Base-by-base conservation (phyloP, 1,140 invertebrate species). In the Augochlora pura region DNA sequence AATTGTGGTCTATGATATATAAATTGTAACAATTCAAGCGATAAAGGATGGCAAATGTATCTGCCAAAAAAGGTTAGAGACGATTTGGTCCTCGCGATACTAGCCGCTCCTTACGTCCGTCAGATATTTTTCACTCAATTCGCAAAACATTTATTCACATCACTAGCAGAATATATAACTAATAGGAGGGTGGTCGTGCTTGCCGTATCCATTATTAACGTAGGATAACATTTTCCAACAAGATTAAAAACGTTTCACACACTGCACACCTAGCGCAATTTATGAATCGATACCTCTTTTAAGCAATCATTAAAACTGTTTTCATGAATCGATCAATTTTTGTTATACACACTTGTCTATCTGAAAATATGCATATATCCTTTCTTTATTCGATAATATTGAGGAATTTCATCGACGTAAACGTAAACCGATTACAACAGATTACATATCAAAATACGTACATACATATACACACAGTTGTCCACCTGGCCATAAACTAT, bases 121-220 rank as follows among this genome's bases (percentile, higher is more conserved):
- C 70, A 65, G 63, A 39, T 46, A 66, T 32, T 66, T 49, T 12
- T n/a, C 63, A 21, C n/a, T 79, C 54, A 65, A 25, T 60, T 74
- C 25, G 32, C 67, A 59, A 63, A 67, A n/a, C 82, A 77, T 52
- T 60, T 77, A 91, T 93, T 93, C 88, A 94, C 94, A 88, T 95
- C 94, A 10, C 93, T 94, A 88, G 94, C 94, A 73, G 93, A 89
- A 75, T 93, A 87, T 38, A 60, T n/a, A 81, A 94, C 91, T 75
- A 93, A 90, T 84, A 94, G 93, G 74, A 88, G 89, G 89, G 64
- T 92, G 77, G 79, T 90, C 89, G 76, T 92, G 90, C 83, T 93
- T 94, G 62, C 93, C 91, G 82, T 87, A 91, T 94, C 93, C 93
- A 93, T 94, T 77, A 63, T 70, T 83, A 57, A 85, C 79, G 73